A percentile compares a stretch with the other conserved stretches of the same genome.
Conservation (phyloP, 2,888 invertebrate species). For the Eustalomyia histrio region DNA sequence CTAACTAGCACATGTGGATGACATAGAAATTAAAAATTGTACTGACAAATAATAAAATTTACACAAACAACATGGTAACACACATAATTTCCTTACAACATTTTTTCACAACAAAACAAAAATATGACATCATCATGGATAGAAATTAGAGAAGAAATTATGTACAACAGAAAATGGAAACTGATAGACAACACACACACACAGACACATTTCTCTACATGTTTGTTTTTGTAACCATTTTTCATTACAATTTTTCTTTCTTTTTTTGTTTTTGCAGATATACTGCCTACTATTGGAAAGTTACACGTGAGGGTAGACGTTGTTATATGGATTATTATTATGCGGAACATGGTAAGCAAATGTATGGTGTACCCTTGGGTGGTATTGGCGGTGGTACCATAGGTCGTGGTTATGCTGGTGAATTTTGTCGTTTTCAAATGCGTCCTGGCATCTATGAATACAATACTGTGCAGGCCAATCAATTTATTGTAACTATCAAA, state of each 20-base stretch:
- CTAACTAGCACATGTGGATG: not conserved
- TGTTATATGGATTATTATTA: constrained; percentile 90
- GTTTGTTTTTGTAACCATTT: constrained; percentile 28
- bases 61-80: constrained; percentile 3
- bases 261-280: constrained; percentile 81
- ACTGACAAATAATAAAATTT: not conserved
- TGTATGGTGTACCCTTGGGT: constrained; percentile 93
- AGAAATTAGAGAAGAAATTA: constrained; percentile 1
- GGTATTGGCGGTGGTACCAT: constrained; percentile 88
- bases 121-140: constrained; percentile 41
- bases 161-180: constrained; percentile 3
- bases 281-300: constrained; percentile 84
- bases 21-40: not conserved
- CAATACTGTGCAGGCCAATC: constrained; percentile 89
- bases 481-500: constrained; percentile 93
- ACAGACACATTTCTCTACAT: not conserved
- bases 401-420: constrained; percentile 94
- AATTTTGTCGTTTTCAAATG: constrained; percentile 95
- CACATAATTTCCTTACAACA: constrained; percentile 31
- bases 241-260: constrained; percentile 69
- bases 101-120: not conserved
- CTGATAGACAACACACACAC: not conserved
- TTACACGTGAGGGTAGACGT: constrained; percentile 83
- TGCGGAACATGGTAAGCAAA: constrained; percentile 86
- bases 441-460: constrained; percentile 94